Base-by-base conservation (phyloP, 1,140 invertebrate genomes). In the Drosophila azteca region DNA sequence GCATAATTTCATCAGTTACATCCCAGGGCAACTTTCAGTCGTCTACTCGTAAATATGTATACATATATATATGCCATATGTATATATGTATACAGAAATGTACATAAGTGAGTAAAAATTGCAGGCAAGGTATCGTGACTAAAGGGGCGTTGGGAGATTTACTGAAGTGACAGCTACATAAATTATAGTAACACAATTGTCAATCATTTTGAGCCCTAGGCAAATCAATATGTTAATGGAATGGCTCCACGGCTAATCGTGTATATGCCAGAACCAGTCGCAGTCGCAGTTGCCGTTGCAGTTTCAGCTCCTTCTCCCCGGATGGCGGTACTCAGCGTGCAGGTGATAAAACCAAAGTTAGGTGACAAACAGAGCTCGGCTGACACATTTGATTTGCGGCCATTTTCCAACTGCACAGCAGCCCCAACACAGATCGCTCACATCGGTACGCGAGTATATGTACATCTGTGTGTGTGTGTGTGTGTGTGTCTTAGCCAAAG, bases 181-280 rank as follows among this genome's bases (percentile, higher is more conserved):
- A 85, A 85, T 85, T 82, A 87, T 58, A 77, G 60, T 78, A 85
- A 85, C 81, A 85, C 81, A 87, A 85, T 85, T 85, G 81, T 85
- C 81, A 85, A 85, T 85, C 81, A 85, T 63, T 61, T 75, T 85
- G 59, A 62, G 82, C 78, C 83, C 78, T 87, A 82, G 78, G 81
- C 81, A 78, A 85, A 87, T 82, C 81, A 87, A 78, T 85, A 85
- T 87, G 82, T 71, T 82, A 85, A 85, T 85, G 45, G 11, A 39
- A 39, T 44, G 54, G 65, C 44, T 57, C 43, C 2, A 4, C 6
- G 22, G 65, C 35, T 70, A 70, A 69, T 70, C 65, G 35, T 13
- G 35, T 45, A 29, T 20, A 39, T 31, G 31, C 50, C 63, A 29
- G 44, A 20, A 60, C 63, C 55, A 69, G 67, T 58, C 44, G 67